Evolutionary conservation across 30 jellyfish, hydroid and myxozoan genomes (phyloP).

Genomic region (Calvadosia cruxmelitensis): DNA sequence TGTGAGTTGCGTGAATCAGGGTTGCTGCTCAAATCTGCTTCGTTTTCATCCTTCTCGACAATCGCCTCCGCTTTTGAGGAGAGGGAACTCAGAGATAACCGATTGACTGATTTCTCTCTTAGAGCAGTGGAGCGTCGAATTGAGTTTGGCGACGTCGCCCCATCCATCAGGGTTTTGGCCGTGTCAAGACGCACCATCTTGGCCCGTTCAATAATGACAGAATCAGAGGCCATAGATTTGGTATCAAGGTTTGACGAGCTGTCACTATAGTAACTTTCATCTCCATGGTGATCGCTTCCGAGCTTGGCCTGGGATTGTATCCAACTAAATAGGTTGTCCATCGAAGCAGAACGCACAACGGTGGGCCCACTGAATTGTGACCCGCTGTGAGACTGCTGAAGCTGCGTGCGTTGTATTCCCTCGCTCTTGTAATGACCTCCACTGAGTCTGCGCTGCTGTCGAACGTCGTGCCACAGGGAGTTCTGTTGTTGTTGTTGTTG

Average conservation of each 20-base stretch:
- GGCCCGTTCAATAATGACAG: not conserved
- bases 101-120: not conserved
- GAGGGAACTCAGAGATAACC: not conserved
- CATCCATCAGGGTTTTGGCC: not conserved
- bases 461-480: not conserved
- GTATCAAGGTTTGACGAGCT: not conserved
- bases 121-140: not conserved
- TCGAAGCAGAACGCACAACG: not conserved
- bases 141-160: not conserved
- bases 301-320: not conserved
- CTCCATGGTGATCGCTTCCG: not conserved
- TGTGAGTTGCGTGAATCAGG: too few relatives aligned
- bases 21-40: too few relatives aligned
- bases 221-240: too few relatives aligned
- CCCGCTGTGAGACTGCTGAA: too few relatives aligned
- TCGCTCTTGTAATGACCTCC: not conserved
- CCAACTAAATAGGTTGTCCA: not conserved
- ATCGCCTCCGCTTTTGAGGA: not conserved
- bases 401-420: too few relatives aligned
- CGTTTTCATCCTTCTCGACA: not conserved
- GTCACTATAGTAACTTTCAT: not conserved
- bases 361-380: too few relatives aligned
- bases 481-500: not conserved
- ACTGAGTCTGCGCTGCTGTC: not conserved
- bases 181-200: not conserved